Conservation (phyloP, 2,888 invertebrate species). For the Mimachlamys varia region DNA sequence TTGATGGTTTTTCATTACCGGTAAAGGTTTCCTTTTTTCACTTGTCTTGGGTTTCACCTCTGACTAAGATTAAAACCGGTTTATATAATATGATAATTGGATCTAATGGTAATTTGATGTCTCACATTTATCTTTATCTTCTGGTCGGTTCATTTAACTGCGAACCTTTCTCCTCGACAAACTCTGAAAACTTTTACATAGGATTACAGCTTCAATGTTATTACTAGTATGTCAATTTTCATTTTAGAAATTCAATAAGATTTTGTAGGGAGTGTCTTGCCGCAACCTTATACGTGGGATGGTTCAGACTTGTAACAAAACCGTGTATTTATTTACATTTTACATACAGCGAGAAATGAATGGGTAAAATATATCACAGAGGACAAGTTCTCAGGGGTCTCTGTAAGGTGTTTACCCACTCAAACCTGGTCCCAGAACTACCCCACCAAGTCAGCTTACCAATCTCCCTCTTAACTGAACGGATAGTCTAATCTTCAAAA, state of each 20-base stretch:
- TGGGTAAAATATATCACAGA: constrained; percentile 1
- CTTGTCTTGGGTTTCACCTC: too few relatives aligned
- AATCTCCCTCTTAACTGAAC: neutral
- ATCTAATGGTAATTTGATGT: too few relatives aligned
- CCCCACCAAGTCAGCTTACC: neutral
- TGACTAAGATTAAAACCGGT: too few relatives aligned
- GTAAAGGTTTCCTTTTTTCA: too few relatives aligned
- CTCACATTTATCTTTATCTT: too few relatives aligned
- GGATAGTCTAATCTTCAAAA: neutral
- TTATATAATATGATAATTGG: too few relatives aligned
- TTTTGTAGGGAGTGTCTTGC: neutral
- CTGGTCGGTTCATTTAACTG: too few relatives aligned
- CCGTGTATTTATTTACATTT: neutral
- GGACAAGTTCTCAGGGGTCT: neutral
- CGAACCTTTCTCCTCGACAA: neutral
- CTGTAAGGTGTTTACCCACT: neutral
- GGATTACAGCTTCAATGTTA: neutral
- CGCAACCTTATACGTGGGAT: neutral
- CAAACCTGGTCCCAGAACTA: neutral
- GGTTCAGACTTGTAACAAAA: constrained; percentile 17
- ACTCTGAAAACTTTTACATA: neutral
- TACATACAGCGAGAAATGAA: constrained; percentile 1
- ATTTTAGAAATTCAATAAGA: constrained; percentile 8
- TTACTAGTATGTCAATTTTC: neutral
- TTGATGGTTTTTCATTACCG: too few relatives aligned